These are phyloP conservation scores for Halocaridina rubra DNA, from an alignment of 2,888 invertebrate genomes.

Conservation along the genomic window DNA sequence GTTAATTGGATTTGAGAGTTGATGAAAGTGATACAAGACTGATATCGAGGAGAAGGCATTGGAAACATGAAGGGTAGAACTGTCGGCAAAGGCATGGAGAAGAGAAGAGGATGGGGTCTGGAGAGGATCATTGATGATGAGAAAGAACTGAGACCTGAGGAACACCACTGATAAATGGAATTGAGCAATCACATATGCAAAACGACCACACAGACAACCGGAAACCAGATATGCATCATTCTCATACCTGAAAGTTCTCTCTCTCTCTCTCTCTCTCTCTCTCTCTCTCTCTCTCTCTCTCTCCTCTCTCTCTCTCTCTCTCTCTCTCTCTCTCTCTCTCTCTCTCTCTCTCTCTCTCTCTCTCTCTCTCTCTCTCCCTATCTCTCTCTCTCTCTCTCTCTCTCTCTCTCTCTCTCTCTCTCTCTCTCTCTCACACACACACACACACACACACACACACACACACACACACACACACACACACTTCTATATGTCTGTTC, in stretches of 20 bases:
- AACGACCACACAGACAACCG: too few relatives aligned
- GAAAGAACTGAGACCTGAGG: too few relatives aligned
- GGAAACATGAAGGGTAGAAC: too few relatives aligned
- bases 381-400: not conserved
- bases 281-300: not conserved
- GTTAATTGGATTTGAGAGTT: too few relatives aligned
- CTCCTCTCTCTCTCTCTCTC: not conserved
- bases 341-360: not conserved
- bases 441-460: not conserved
- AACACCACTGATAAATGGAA: too few relatives aligned
- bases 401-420: not conserved
- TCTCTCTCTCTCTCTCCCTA: constrained; percentile 2
- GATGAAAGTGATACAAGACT: too few relatives aligned
- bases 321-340: not conserved
- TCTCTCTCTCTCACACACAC: not conserved
- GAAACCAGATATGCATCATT: too few relatives aligned
- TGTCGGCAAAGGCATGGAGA: too few relatives aligned
- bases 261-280: not conserved
- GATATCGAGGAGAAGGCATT: too few relatives aligned
- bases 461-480: not conserved
- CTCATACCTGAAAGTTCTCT: not conserved
- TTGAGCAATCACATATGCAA: too few relatives aligned
- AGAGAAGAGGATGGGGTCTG: too few relatives aligned
- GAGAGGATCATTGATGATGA: too few relatives aligned
- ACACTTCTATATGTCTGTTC: not conserved